phyloP scores from a whole-genome alignment of 2,888 invertebrate genomes.

The Eupsilia transversa region DNA sequence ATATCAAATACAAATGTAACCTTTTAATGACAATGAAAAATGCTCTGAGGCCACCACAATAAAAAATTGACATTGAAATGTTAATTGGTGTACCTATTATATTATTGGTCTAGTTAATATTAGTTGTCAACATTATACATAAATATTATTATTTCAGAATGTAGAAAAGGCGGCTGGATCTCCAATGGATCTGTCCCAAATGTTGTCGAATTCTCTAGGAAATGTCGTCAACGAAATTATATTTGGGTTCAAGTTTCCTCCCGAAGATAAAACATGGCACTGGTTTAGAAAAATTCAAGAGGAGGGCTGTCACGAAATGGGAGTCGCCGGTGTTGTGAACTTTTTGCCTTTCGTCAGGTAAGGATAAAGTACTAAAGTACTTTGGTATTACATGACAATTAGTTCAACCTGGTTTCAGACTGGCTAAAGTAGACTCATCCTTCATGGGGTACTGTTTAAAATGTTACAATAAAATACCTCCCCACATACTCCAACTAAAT shows the following conservation, averaged over 20 bases:
- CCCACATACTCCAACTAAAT: too few species aligned
- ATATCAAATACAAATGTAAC: conserved; percentile 65
- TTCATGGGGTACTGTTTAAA: too few species aligned
- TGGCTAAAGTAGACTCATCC: too few species aligned
- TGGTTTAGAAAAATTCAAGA: conserved; percentile 95
- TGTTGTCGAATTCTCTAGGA: conserved; percentile 93
- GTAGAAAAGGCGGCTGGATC: conserved; percentile 75
- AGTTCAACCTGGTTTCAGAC: too few species aligned
- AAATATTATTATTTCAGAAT: conserved; percentile 72
- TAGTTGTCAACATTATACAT: not conserved
- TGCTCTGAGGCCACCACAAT: conserved; percentile 53
- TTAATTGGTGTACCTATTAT: conserved; percentile 17
- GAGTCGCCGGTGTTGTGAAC: conserved; percentile 95
- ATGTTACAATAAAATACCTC: too few species aligned
- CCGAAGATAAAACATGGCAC: conserved; percentile 93
- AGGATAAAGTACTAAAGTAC: not conserved
- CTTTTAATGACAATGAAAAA: conserved; percentile 80
- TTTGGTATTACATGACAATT: too few species aligned
- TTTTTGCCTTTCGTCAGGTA: conserved; percentile 95
- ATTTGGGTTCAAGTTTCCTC: conserved; percentile 93
- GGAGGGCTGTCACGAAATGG: conserved; percentile 95
- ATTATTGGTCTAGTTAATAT: conserved; percentile 4
- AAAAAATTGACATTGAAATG: conserved; percentile 58
- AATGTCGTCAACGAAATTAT: conserved; percentile 94
- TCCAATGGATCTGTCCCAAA: conserved; percentile 88